Evolutionary conservation across 2,797 vertebrate species (phyloP).

Genomic region (Thripadectes ignobilis): DNA sequence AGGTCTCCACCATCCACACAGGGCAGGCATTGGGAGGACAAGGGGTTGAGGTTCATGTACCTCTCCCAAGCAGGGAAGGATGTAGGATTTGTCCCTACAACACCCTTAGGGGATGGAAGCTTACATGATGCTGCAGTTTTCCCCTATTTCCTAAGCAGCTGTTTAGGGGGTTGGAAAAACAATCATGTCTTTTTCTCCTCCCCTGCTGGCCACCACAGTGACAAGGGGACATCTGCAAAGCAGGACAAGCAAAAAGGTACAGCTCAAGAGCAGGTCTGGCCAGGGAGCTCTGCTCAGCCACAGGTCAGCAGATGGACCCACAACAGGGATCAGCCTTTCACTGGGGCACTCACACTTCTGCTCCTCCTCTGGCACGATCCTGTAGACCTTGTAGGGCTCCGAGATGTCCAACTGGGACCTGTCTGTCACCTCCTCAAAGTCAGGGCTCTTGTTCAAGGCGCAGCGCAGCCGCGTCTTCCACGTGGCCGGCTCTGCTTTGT

Average conservation of each 20-base stretch:
- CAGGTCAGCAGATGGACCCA: not conserved
- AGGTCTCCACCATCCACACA: not conserved
- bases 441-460: constrained; percentile 97
- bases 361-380: constrained; percentile 95
- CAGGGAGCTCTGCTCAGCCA: not conserved
- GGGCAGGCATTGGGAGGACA: fast-evolving
- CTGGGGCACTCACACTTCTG: constrained; percentile 87
- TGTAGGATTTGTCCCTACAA: not conserved
- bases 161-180: not conserved
- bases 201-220: not conserved
- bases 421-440: constrained; percentile 97
- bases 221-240: not conserved
- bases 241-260: not conserved
- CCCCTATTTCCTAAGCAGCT: not conserved
- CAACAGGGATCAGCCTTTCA: fast-evolving
- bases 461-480: constrained; percentile 98
- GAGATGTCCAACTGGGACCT: constrained; percentile 98
- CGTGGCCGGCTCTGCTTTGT: constrained; percentile 95
- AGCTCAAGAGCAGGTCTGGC: not conserved
- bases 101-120: not conserved
- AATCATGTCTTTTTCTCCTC: not conserved
- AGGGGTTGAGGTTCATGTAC: fast-evolving
- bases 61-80: fast-evolving
- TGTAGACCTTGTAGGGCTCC: constrained; percentile 97
- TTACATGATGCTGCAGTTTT: fast-evolving